A percentile compares a stretch with the other conserved stretches of the same genome.
These are phyloP conservation scores for Drosophila multiciliata DNA, from an alignment of 2,888 invertebrate species.

Conservation along the genomic window DNA sequence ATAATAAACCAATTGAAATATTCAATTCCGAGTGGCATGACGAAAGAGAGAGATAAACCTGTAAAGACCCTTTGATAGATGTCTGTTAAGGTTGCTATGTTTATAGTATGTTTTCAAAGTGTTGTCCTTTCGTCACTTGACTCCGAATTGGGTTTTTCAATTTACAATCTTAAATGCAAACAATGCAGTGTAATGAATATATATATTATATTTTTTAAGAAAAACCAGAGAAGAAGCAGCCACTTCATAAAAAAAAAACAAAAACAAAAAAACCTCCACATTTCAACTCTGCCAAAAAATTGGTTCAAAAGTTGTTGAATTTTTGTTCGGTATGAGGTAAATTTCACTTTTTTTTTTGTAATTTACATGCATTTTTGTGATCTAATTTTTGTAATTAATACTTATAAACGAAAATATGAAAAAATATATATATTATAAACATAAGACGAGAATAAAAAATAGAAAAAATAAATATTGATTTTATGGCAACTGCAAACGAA, in stretches of 20 bases:
- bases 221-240: constrained; percentile 25
- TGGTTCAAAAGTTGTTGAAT: constrained; percentile 40
- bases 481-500: constrained; percentile 64
- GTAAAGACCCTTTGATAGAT: not conserved
- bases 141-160: not conserved
- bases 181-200: not conserved
- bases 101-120: not conserved
- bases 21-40: not conserved
- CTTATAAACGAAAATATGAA: constrained; percentile 69
- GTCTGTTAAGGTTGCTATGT: not conserved
- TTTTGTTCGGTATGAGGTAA: constrained; percentile 59
- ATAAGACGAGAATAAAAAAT: constrained; percentile 51
- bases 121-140: not conserved
- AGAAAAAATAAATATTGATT: constrained; percentile 66
- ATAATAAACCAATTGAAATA: not conserved
- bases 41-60: not conserved
- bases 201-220: constrained; percentile 35
- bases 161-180: not conserved
- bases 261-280: constrained; percentile 15
- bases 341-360: constrained; percentile 68
- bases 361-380: constrained; percentile 83
- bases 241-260: constrained; percentile 13
- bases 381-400: constrained; percentile 81
- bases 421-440: constrained; percentile 48
- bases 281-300: constrained; percentile 42